These are phyloP conservation scores for Linepithema humile DNA, from an alignment of 1,140 invertebrate genomes.

Conservation along the genomic window DNA sequence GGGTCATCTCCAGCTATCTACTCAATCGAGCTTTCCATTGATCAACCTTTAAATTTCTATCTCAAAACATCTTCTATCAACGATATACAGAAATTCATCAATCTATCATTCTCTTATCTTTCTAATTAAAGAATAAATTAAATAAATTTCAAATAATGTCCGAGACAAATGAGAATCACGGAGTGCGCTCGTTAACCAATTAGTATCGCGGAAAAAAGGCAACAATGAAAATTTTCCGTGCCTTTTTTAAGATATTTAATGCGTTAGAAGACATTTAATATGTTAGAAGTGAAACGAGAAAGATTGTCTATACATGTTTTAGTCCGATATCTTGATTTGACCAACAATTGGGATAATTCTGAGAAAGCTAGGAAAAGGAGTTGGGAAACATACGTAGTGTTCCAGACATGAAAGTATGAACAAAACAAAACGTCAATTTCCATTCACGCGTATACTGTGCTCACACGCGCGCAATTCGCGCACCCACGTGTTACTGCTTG, in stretches of 20 bases:
- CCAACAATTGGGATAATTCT: neutral
- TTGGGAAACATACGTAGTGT: neutral
- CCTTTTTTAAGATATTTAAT: no score
- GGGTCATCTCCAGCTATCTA: conserved; percentile 35
- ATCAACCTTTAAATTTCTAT: conserved; percentile 10
- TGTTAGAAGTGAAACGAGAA: conserved; percentile 8
- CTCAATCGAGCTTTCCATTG: conserved; percentile 35
- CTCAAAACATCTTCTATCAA: neutral
- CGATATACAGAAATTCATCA: neutral
- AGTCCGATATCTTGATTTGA: neutral
- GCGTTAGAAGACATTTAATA: no score
- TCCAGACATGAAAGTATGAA: conserved; percentile 22
- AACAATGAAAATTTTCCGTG: no score
- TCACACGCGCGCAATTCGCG: conserved; percentile 2
- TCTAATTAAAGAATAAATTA: neutral
- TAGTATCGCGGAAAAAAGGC: no score
- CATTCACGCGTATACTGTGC: neutral
- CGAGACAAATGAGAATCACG: no score
- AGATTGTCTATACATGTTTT: neutral
- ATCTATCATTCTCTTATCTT: neutral
- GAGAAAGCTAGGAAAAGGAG: conserved; percentile 25
- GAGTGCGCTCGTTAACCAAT: no score
- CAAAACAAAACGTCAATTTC: conserved; percentile 10
- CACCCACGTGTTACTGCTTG: conserved; percentile 23
- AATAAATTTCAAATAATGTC: neutral